Base-by-base conservation (phyloP, 1,140 invertebrate species). In the Belonocnema kinseyi region DNA sequence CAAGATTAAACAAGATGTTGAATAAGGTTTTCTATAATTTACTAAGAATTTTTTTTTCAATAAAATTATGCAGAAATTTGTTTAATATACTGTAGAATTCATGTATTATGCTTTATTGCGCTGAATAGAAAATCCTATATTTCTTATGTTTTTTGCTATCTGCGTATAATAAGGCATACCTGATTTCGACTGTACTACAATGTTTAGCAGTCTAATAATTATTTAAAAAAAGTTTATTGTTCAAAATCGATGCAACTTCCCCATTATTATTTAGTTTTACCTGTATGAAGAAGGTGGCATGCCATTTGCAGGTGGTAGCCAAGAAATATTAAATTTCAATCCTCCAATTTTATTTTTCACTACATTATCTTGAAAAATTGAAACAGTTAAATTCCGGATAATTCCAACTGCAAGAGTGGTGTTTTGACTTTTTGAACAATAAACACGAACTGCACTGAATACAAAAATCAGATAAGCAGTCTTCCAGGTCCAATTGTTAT, bases 241-340 rank as follows among this genome's bases (percentile, higher is more conserved):
- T 33, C 26, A 5, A 33, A 33, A 33, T 33, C 5, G 2, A 33
- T 33, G 26, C 26, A 33, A 33, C 26, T 33, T 33, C 3, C 26
- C 26, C 26, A 33, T 33, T 33, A 5, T 33, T 5, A 33, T 33
- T 33, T 5, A 33, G 26, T 58, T 33, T 12, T 14, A 87, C 86
- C 86, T 88, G 26, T 88, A 88, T 0, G 75, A 86, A 5, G 77
- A 79, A 26, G 84, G 81, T 33, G 56, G 58, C 54, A 17, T 82
- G 14, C n/a, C 53, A 3, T 2, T 71, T 11, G 51, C 50, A 11
- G 86, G 80, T 19, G 84, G 80, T 8, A 80, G 17, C 86, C 86
- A 88, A 7, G 86, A 86, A 33, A 88, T 26, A 50, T 88, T 88
- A 0, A 88, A 53, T 80, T 79, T 85, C 6, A 87, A 51, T 50